Conservation (phyloP, 2,113 vertebrate species). For the Oncorhynchus clarkii region DNA sequence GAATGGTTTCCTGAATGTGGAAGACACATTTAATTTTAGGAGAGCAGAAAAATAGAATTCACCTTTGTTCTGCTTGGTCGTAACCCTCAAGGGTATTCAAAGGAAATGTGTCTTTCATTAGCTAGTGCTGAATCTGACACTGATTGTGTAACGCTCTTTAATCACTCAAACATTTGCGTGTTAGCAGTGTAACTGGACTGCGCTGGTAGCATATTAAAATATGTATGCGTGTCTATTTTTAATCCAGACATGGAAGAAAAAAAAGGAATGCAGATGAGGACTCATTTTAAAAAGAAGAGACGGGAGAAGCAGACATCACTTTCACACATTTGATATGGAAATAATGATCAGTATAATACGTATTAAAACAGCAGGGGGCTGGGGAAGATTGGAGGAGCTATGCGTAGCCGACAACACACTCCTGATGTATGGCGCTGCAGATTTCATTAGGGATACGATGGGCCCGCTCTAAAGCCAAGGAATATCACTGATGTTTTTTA, state of each 20-base stretch:
- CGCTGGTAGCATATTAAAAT: constrained; percentile 26
- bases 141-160: constrained; percentile 47
- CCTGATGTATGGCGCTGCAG: constrained; percentile 66
- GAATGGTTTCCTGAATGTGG: constrained; percentile 55
- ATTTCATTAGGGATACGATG: constrained; percentile 71
- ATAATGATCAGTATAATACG: constrained; percentile 59
- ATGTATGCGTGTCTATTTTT: constrained; percentile 19
- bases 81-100: constrained; percentile 43
- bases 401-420: constrained; percentile 49
- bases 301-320: constrained; percentile 11
- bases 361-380: constrained; percentile 61
- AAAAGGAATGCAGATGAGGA: constrained; percentile 28
- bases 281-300: constrained; percentile 35
- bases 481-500: constrained; percentile 63
- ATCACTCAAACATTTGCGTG: constrained; percentile 41
- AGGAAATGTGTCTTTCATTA: constrained; percentile 39
- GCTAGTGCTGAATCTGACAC: constrained; percentile 33
- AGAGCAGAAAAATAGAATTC: constrained; percentile 18
- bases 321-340: constrained; percentile 55
- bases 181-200: constrained; percentile 21
- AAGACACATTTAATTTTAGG: constrained; percentile 45
- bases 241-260: constrained; percentile 26
- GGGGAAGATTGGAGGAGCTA: constrained; percentile 35
- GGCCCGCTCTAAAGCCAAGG: constrained; percentile 57
- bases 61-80: constrained; percentile 29